Conservation (phyloP, 2,797 vertebrate genomes). For the Coreius guichenoti region DNA sequence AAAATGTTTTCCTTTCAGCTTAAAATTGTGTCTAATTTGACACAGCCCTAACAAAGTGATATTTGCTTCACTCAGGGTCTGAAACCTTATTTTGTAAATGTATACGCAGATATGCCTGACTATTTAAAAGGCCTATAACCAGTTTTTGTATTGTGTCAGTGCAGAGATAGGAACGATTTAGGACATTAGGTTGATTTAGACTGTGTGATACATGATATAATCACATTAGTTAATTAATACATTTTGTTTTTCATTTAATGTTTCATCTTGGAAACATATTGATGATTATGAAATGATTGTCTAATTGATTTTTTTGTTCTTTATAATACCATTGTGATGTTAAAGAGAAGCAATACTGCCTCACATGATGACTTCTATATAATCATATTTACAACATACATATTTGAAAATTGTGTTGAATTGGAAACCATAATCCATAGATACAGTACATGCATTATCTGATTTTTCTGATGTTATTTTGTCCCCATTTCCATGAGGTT, state of each 20-base stretch:
- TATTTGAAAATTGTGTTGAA: conserved; percentile 20
- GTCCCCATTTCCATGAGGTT: not conserved
- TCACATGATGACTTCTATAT: conserved; percentile 28
- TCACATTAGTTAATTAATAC: not conserved
- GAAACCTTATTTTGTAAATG: conserved; percentile 28
- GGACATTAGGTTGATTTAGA: conserved; percentile 23
- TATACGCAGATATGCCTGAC: conserved; percentile 18
- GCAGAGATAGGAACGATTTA: conserved; percentile 16
- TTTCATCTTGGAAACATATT: conserved; percentile 6
- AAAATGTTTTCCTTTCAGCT: conserved; percentile 13
- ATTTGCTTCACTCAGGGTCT: conserved; percentile 28
- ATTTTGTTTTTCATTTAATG: not conserved
- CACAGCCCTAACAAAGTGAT: conserved; percentile 40
- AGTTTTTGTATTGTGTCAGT: conserved; percentile 45
- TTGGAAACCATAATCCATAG: not conserved
- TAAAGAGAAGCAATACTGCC: conserved; percentile 54
- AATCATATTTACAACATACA: conserved; percentile 44
- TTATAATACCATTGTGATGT: conserved; percentile 42
- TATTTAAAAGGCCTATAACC: conserved; percentile 51
- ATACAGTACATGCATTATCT: conserved; percentile 10
- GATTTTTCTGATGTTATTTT: conserved; percentile 8
- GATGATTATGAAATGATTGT: conserved; percentile 21
- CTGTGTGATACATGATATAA: conserved; percentile 29
- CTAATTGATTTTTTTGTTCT: not conserved
- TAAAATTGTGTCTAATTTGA: conserved; percentile 19